Conservation (phyloP, 2,888 invertebrate species). For the Harpalus rufipes region DNA sequence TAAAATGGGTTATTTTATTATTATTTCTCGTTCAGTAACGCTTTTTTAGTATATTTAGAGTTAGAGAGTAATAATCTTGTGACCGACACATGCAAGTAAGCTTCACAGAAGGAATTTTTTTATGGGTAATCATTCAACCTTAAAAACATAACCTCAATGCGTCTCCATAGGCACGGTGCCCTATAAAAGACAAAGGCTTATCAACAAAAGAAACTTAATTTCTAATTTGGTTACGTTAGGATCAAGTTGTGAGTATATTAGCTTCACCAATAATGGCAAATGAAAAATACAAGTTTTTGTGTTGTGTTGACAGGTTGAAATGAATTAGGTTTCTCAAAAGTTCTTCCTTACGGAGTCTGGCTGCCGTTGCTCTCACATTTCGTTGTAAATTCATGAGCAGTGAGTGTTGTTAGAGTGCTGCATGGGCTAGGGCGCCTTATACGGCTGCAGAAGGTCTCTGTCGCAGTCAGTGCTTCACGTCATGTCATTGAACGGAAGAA, state of each 20-base stretch:
- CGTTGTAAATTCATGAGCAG: slow-evolving; percentile 5
- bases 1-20: no score
- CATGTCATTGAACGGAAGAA: not conserved
- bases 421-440: not conserved
- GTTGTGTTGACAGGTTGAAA: not conserved
- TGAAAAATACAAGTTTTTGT: not conserved
- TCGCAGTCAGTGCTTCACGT: not conserved
- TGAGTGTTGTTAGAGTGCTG: not conserved
- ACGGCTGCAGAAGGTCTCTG: slow-evolving; percentile 1
- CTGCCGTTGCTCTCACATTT: not conserved
- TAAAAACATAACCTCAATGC: no score
- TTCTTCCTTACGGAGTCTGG: not conserved
- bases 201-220: no score
- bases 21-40: no score
- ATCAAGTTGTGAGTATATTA: not conserved
- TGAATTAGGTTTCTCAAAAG: not conserved
- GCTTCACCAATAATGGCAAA: not conserved
- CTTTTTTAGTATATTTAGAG: no score
- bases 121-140: no score
- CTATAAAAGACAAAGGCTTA: no score
- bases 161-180: no score
- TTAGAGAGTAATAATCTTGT: no score
- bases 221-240: no score
- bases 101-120: no score
- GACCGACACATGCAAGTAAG: no score